Evolutionary conservation across 2,888 invertebrate species (phyloP).

Genomic region (Sinotaia quadrata): DNA sequence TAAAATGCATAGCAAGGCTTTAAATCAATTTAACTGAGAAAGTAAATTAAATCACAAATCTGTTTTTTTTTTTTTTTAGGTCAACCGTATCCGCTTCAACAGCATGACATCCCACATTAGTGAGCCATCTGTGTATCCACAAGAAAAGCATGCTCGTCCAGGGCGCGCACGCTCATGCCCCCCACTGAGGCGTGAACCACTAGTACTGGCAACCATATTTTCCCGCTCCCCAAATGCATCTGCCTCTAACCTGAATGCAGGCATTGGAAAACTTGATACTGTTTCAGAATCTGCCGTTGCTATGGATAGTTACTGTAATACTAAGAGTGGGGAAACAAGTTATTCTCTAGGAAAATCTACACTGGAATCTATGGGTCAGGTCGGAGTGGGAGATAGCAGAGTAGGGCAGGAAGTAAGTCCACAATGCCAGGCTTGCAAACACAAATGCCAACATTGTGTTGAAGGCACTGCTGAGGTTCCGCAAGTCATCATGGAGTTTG

Average conservation of each 20-base stretch:
- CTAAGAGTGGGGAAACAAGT: constrained; percentile 22
- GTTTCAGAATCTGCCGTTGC: background rate
- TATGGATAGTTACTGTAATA: no score
- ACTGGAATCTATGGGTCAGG: background rate
- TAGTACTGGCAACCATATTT: background rate
- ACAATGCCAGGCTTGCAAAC: constrained; percentile 26
- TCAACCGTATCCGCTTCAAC: constrained; percentile 41
- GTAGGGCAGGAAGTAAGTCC: constrained; percentile 29
- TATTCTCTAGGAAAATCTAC: no score
- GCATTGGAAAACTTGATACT: constrained; percentile 13
- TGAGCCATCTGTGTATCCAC: constrained; percentile 11
- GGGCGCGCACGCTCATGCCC: constrained; percentile 36
- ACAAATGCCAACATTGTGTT: background rate
- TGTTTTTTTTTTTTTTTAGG: constrained; percentile 2
- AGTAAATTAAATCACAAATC: background rate
- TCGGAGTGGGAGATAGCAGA: constrained; percentile 30
- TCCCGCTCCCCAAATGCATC: background rate
- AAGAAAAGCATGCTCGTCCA: constrained; percentile 10
- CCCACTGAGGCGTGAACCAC: constrained; percentile 19
- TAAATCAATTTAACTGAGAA: no score
- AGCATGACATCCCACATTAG: constrained; percentile 37
- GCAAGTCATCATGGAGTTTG: constrained; percentile 31
- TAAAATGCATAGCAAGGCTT: no score
- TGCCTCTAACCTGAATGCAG: background rate
- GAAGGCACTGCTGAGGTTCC: background rate